Base-by-base conservation (phyloP, 2,113 vertebrate species). In the Aramus guarauna region DNA sequence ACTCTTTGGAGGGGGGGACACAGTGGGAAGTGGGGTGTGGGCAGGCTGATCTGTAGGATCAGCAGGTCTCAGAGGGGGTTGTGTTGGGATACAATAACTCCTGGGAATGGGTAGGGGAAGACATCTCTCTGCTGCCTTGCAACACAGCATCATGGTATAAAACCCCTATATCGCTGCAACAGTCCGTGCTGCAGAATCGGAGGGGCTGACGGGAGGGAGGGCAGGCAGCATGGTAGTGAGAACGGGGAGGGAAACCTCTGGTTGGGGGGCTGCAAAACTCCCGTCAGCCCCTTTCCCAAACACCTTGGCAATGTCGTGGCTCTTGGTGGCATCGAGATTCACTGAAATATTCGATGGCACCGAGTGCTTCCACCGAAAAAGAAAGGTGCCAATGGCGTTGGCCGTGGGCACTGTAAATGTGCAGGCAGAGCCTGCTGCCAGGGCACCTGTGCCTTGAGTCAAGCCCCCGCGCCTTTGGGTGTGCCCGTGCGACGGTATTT, bases 281-380 rank as follows among this genome's bases (percentile, higher is more conserved):
- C 20, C 0, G 0, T 32, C 11, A 84, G 8, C 20, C 21, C 30
- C 16, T 83, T 92, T 79, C 48, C 53, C 45, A 56, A 82, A 55
- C 21, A 55, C 36, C 27, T 82, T 82, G 0, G 0, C 81, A 47
- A n/a, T 5, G 12, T 12, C 2, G 0, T 68, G 14, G 12, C 43
- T 64, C 21, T 17, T 20, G 12, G 21, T 41, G 16, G 32, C 27
- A 30, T 32, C 1, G 0, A 45, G 36, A 62, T 62, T 90, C 71
- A 12, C 29, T 41, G 39, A 41, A 41, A 41, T 41, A 41, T 41
- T 41, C 39, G 11, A 41, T 41, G 39, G 39, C 39, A 41, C 39
- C 39, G 39, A 26, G 12, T 45, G 9, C 59, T 90, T 90, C 45
- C 55, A 37, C 63, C 0, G 3, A 26, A 71, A 88, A 53, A 24